A percentile compares a stretch with the other conserved stretches of the same genome.
These are phyloP conservation scores for Ammospiza maritima DNA, from an alignment of 2,797 vertebrate genomes.

Conservation along the genomic window DNA sequence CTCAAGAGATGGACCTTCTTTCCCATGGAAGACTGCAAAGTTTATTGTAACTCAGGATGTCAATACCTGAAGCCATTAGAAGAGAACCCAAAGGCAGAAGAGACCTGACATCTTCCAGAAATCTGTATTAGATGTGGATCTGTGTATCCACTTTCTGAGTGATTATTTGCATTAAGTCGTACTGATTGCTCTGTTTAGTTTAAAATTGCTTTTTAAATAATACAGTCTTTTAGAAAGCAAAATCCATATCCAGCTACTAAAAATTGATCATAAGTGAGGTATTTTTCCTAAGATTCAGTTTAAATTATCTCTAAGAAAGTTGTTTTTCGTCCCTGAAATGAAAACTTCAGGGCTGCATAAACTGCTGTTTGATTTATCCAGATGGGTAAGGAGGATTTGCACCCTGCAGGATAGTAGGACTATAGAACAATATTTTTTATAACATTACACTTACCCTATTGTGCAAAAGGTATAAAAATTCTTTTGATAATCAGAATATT, in stretches of 20 bases:
- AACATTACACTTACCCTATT: not conserved
- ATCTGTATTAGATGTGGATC: not conserved
- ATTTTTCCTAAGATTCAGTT: not conserved
- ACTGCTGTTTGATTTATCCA: not conserved
- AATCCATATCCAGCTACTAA: not conserved
- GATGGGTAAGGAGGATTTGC: not conserved
- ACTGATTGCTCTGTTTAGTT: not conserved
- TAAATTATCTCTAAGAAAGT: not conserved
- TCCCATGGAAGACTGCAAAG: not conserved
- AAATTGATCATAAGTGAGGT: not conserved
- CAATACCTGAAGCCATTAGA: not conserved
- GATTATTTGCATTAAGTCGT: not conserved
- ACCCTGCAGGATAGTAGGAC: not conserved
- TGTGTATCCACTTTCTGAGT: not conserved
- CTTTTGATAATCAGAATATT: not conserved
- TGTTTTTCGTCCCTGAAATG: not conserved
- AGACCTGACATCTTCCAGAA: not conserved
- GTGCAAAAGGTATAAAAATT: not conserved
- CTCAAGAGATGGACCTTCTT: not conserved
- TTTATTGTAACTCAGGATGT: not conserved
- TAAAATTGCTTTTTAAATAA: not conserved
- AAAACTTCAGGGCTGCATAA: not conserved
- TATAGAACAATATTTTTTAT: not conserved
- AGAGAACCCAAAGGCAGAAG: not conserved
- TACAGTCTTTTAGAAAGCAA: not conserved